phyloP scores from a whole-genome alignment of 1,140 invertebrate species.

The Eciton burchellii region DNA sequence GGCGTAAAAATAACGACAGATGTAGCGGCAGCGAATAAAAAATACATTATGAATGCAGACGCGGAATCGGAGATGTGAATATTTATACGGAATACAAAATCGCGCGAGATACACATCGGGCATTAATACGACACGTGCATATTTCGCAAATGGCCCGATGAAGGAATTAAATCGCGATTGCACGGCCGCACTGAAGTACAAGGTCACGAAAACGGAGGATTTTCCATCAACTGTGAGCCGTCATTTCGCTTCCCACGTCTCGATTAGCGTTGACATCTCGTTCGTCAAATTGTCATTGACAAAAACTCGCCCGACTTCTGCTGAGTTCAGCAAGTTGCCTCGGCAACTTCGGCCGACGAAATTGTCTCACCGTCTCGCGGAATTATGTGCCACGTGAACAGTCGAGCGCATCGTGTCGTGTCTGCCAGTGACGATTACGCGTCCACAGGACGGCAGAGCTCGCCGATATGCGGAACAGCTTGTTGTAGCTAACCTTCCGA shows the following conservation, averaged over 20 bases:
- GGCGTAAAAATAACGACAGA: constrained; percentile 1
- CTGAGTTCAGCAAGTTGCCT: constrained; percentile 12
- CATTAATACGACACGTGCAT: not conserved
- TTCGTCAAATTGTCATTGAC: constrained; percentile 37
- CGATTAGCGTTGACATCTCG: constrained; percentile 27
- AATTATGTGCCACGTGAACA: constrained; percentile 58
- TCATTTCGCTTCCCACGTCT: constrained; percentile 12
- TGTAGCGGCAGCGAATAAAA: not conserved
- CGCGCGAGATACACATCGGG: not conserved
- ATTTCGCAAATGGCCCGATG: not conserved
- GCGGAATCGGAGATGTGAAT: constrained; percentile 3
- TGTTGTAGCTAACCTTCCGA: constrained; percentile 58
- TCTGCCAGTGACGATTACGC: constrained; percentile 41
- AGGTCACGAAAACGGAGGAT: too few species aligned
- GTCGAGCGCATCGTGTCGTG: not conserved
- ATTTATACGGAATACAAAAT: constrained; percentile 18
- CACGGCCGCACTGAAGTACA: too few species aligned
- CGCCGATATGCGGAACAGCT: constrained; percentile 47
- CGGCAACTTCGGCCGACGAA: constrained; percentile 38
- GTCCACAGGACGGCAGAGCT: not conserved
- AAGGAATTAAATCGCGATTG: not conserved
- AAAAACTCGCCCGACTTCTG: not conserved
- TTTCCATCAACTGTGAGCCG: too few species aligned
- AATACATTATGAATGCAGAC: constrained; percentile 6
- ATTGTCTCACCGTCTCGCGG: constrained; percentile 30